Conservation (phyloP, 2,113 vertebrate species). For the Oreochromis aureus region DNA sequence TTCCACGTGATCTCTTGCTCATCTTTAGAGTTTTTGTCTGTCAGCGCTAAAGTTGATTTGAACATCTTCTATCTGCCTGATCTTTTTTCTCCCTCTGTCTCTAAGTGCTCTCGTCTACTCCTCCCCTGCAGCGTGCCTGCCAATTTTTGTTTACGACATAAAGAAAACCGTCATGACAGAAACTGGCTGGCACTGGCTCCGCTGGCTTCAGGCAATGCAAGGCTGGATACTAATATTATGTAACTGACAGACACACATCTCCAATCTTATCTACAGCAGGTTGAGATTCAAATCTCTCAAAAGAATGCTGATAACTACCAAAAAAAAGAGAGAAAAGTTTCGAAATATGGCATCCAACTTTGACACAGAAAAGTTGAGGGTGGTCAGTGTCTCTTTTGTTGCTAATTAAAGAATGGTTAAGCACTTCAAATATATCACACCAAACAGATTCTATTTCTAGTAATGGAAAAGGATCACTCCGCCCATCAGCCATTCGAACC, state of each 20-base stretch:
- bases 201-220: not conserved
- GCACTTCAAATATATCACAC: not conserved
- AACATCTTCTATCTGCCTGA: not conserved
- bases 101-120: not conserved
- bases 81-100: not conserved
- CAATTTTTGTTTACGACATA: not conserved
- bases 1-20: not conserved
- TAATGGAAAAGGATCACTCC: slow-evolving; percentile 11
- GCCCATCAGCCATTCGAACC: not conserved
- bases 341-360: not conserved
- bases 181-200: not conserved
- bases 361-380: not conserved
- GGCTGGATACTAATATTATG: not conserved
- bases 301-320: not conserved
- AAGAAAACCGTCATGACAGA: not conserved
- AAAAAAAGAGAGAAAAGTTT: not conserved
- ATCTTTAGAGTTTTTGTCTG: not conserved
- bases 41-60: not conserved
- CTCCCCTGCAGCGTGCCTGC: not conserved
- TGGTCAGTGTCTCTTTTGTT: not conserved
- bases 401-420: not conserved
- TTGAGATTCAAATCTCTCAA: not conserved
- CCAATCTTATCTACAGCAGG: not conserved
- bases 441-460: not conserved
- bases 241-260: not conserved